These are phyloP conservation scores for Agonopterix alstromeriana DNA, from an alignment of 2,888 invertebrate genomes.

Conservation along the genomic window DNA sequence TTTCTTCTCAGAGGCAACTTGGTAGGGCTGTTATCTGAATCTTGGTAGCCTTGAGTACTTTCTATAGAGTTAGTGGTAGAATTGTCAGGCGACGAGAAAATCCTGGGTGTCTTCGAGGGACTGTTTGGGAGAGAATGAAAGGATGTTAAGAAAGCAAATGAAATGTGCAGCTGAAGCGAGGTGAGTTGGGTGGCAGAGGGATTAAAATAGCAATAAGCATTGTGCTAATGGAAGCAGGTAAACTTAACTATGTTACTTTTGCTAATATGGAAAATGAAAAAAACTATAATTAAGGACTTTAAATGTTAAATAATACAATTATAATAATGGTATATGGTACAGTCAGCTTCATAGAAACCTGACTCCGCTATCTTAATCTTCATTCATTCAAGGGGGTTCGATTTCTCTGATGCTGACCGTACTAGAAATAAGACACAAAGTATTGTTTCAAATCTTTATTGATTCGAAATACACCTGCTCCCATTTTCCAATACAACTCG, in stretches of 20 bases:
- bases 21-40: slow-evolving; percentile 45
- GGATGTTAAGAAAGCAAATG: slow-evolving; percentile 15
- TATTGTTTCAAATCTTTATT: slow-evolving; percentile 33
- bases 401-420: too few species aligned
- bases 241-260: not conserved
- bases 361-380: too few species aligned
- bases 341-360: too few species aligned
- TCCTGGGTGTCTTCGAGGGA: slow-evolving; percentile 17
- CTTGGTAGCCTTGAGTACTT: slow-evolving; percentile 56
- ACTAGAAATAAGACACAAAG: slow-evolving; percentile 13
- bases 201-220: slow-evolving; percentile 22
- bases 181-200: not conserved
- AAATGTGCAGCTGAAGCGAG: slow-evolving; percentile 9
- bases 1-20: slow-evolving; percentile 28
- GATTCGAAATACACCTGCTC: slow-evolving; percentile 42
- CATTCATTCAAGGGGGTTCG: too few species aligned
- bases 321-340: not conserved
- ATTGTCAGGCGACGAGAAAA: slow-evolving; percentile 23
- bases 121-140: slow-evolving; percentile 33
- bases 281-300: not conserved
- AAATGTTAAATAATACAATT: not conserved
- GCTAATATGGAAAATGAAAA: not conserved
- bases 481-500: slow-evolving; percentile 30
- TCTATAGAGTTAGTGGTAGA: slow-evolving; percentile 34
- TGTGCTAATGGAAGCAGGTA: slow-evolving; percentile 61